phyloP scores from a whole-genome alignment of 2,113 vertebrate species.

The Dromaius novaehollandiae region DNA sequence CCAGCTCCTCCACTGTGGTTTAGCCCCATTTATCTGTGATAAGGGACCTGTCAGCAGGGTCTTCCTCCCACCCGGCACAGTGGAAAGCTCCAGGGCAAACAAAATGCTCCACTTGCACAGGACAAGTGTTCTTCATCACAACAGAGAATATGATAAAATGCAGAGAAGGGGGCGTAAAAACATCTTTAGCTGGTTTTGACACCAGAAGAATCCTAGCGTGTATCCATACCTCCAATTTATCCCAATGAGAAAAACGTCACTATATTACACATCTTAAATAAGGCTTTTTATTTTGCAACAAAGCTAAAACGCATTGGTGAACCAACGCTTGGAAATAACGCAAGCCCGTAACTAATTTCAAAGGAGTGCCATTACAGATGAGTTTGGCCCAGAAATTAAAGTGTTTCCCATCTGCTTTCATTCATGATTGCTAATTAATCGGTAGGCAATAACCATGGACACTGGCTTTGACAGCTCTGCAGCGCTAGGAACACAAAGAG shows the following conservation, averaged over 20 bases:
- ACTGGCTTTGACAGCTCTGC: not conserved
- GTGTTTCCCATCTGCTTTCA: not conserved
- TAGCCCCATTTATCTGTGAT: not conserved
- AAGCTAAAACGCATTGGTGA: not conserved
- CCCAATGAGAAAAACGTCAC: not conserved
- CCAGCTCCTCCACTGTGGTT: not conserved
- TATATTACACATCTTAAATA: not conserved
- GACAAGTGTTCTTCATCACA: not conserved
- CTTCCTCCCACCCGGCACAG: not conserved
- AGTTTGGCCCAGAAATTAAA: not conserved
- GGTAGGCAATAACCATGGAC: not conserved
- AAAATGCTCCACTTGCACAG: not conserved
- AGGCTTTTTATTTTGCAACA: not conserved
- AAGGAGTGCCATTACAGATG: not conserved
- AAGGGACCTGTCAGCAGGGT: not conserved
- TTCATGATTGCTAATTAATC: slow-evolving; percentile 31
- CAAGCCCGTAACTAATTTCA: not conserved
- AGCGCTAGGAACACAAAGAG: not conserved
- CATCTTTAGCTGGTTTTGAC: not conserved
- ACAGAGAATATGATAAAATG: not conserved
- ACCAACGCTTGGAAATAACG: not conserved
- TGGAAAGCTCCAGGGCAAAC: not conserved
- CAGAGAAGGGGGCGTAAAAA: not conserved
- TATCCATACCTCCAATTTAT: not conserved
- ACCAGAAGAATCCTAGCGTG: not conserved